Percentiles rank a stretch among this genome's conserved stretches.
phyloP scores from a whole-genome alignment of 2,888 invertebrate species.

The Ophioninae sp. region DNA sequence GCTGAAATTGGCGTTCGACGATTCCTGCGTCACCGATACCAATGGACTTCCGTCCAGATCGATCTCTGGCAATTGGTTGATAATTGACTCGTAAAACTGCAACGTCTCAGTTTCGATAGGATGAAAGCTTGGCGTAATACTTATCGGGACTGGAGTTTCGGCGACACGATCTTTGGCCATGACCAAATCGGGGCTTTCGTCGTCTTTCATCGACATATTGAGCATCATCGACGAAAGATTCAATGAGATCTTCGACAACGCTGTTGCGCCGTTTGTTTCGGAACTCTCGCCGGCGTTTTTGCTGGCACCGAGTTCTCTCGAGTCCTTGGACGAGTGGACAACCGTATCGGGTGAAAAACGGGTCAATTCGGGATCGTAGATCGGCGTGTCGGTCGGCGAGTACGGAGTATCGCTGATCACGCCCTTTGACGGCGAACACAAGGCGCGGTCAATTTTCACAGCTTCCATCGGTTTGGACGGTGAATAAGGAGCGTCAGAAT shows the following conservation, averaged over 20 bases:
- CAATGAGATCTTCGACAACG: neutral
- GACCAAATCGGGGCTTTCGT: neutral
- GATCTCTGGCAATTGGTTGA: constrained; percentile 69
- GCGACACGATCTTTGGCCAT: neutral
- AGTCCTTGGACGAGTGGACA: neutral
- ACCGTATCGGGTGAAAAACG: constrained; percentile 6
- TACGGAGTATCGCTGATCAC: constrained; percentile 68
- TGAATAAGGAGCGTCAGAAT: constrained; percentile 62
- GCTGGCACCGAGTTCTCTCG: neutral
- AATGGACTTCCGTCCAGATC: constrained; percentile 71
- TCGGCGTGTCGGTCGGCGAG: constrained; percentile 73
- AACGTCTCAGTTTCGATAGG: neutral
- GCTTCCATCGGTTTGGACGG: constrained; percentile 63
- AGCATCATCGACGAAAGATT: constrained; percentile 40
- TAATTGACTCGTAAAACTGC: constrained; percentile 24
- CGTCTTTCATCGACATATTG: constrained; percentile 28
- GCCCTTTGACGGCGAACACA: constrained; percentile 4
- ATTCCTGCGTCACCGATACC: constrained; percentile 66
- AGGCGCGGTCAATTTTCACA: constrained; percentile 19
- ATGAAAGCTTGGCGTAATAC: neutral
- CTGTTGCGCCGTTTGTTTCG: neutral
- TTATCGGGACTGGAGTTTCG: constrained; percentile 23
- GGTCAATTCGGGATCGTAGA: constrained; percentile 67
- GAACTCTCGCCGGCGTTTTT: constrained; percentile 5
- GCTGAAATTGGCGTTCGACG: constrained; percentile 4